A percentile compares a stretch with the other conserved stretches of the same genome.
Conservation (phyloP, 37 sponge, comb jelly and placozoan species). For the Ianthella basta region DNA sequence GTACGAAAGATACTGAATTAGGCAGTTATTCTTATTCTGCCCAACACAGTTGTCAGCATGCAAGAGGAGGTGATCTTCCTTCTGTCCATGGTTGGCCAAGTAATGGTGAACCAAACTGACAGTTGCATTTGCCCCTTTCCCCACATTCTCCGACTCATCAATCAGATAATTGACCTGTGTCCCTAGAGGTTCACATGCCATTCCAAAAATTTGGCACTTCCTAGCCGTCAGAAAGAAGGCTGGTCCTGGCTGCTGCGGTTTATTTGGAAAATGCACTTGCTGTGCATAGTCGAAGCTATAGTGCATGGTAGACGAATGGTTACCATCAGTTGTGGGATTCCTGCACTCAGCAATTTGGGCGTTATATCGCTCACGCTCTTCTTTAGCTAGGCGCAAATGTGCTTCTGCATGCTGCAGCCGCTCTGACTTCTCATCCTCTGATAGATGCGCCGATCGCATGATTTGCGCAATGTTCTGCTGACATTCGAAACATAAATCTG, state of each 20-base stretch:
- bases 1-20: slow-evolving; percentile 4
- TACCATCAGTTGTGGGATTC: neutral
- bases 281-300: slow-evolving; percentile 38
- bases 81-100: slow-evolving; percentile 5
- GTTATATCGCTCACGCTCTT: neutral
- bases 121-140: slow-evolving; percentile 39
- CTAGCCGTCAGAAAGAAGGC: slow-evolving; percentile 30
- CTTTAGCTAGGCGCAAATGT: slow-evolving; percentile 14
- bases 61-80: neutral
- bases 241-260: slow-evolving; percentile 41
- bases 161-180: slow-evolving; percentile 33
- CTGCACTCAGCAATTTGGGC: neutral
- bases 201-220: slow-evolving; percentile 34
- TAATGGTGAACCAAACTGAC: slow-evolving; percentile 23
- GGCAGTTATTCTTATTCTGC: slow-evolving; percentile 12
- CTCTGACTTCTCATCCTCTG: slow-evolving; percentile 26
- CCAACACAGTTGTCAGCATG: slow-evolving; percentile 26
- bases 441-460: neutral
- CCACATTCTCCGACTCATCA: slow-evolving; percentile 27
- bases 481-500: slow-evolving; percentile 33
- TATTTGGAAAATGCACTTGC: slow-evolving; percentile 30
- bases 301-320: slow-evolving; percentile 2
- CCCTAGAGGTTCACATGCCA: slow-evolving; percentile 6
- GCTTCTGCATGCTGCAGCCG: neutral
- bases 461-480: slow-evolving; percentile 19